Evolutionary conservation across 2,888 invertebrate genomes (phyloP), one percentile per base, ranked within the genome.

Genomic region (Acleris emargana): DNA sequence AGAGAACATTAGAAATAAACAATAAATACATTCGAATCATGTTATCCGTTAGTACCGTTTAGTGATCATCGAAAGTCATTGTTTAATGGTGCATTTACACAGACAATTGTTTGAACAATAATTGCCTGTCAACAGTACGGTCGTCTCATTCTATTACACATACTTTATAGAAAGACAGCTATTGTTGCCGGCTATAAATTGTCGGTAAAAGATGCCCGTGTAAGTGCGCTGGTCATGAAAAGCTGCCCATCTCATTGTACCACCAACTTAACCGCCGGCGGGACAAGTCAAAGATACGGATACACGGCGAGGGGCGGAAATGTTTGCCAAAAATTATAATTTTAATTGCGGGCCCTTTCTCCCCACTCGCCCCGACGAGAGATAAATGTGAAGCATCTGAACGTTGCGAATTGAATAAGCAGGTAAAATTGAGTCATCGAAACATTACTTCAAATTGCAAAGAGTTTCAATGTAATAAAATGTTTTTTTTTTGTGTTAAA

Each of bases 301-400:
- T 87, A 89, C 79, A 86, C 81, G 82, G 75, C 75, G 81, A 76
- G 83, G 88, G 83, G 76, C 77, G 86, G 85, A 81, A 84, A 81
- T 86, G 89, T 90, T 91, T 90, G 91, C 91, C 91, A 89, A 92
- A 92, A 92, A 92, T 91, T 91, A 91, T 91, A 91, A 91, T 91
- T 90, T 90, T 90, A 90, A 90, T 90, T 90, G 90, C 88, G 73
- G 64, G 77, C 80, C 82, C 73, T 71, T 74, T 76, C 69, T 75
- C 80, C 80, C 80, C 74, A 51, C 68, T 79, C 76, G 77, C 80
- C 80, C 79, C 77, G 72, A 69, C 74, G 75, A 75, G 71, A 75
- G 72, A 79, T 81, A 81, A 80, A 83, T 83, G 80, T 78, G 72
- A 50, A 59, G 59, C 55, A 64, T 59, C 53, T 53, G 54, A 54